Conservation (phyloP, 92 coral and sea anemone genomes). For the Epizoanthus illoricatus region DNA sequence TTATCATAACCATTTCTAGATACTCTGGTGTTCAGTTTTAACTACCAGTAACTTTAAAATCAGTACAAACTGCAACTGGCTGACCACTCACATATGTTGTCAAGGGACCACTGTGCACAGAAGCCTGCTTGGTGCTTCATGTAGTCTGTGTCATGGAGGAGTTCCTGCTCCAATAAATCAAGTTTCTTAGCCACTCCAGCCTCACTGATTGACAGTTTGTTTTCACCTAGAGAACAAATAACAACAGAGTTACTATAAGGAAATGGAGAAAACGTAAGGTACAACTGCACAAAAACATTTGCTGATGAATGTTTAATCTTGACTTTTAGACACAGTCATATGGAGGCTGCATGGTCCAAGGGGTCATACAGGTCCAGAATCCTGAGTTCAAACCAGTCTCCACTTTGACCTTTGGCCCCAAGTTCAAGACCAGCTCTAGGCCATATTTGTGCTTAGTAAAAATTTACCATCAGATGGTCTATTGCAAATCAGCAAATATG, state of each 20-base stretch:
- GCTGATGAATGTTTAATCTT: neutral
- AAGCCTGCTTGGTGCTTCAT: conserved; percentile 92
- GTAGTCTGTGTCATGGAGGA: conserved; percentile 67
- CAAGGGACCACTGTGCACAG: conserved; percentile 97
- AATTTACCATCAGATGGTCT: too few relatives aligned
- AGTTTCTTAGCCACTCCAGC: conserved; percentile 76
- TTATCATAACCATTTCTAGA: neutral
- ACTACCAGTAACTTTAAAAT: neutral
- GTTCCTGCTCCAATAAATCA: conserved; percentile 62
- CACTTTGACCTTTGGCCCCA: too few relatives aligned
- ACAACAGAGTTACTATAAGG: too few relatives aligned
- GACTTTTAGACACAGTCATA: too few relatives aligned
- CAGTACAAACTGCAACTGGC: neutral
- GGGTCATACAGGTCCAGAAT: too few relatives aligned
- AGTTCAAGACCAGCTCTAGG: too few relatives aligned
- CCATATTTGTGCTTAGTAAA: too few relatives aligned
- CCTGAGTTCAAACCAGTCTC: too few relatives aligned
- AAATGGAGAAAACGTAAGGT: too few relatives aligned
- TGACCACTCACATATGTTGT: conserved; percentile 47
- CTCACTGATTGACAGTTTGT: conserved; percentile 70
- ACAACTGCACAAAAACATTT: neutral
- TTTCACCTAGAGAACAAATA: conserved; percentile 68
- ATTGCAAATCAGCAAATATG: too few relatives aligned
- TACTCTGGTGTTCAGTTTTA: neutral
- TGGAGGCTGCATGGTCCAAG: too few relatives aligned